These are phyloP conservation scores for Eidolon helvum DNA, from an alignment of 2,113 vertebrate genomes.

Conservation along the genomic window DNA sequence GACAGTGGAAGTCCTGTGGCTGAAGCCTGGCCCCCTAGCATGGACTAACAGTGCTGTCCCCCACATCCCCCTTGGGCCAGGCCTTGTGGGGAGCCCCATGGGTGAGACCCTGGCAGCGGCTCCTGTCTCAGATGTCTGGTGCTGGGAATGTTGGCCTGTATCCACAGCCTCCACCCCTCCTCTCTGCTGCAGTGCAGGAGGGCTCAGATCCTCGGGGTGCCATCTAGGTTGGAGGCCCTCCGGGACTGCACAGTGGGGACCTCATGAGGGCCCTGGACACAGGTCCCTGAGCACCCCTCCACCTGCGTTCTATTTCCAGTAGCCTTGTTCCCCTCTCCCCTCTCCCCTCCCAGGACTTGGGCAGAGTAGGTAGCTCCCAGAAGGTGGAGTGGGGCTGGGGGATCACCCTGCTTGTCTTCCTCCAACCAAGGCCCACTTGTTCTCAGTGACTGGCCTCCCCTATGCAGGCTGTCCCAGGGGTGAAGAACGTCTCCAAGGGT, in stretches of 20 bases:
- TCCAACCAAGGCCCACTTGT: background rate
- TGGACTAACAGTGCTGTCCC: background rate
- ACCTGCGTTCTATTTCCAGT: background rate
- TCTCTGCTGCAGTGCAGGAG: background rate
- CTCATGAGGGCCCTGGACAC: background rate
- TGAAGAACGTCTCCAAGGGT: background rate
- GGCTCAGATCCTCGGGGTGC: rapidly evolving
- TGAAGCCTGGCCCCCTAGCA: background rate
- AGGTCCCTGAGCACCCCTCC: background rate
- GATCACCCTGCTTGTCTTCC: background rate
- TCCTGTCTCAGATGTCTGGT: background rate
- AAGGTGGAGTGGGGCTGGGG: background rate
- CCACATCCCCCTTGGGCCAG: rapidly evolving
- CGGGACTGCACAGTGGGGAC: no score
- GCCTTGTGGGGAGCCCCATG: background rate
- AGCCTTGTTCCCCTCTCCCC: background rate
- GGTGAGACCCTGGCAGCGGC: background rate
- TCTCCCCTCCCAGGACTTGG: rapidly evolving
- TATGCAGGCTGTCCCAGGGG: background rate
- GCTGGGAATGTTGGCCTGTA: background rate
- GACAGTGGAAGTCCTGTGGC: background rate
- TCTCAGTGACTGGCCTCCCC: background rate
- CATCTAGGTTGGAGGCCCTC: background rate
- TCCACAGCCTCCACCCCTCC: background rate
- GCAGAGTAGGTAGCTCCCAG: background rate